Base-by-base conservation (phyloP, 2,113 vertebrate genomes). In the Muscicapa adusta region DNA sequence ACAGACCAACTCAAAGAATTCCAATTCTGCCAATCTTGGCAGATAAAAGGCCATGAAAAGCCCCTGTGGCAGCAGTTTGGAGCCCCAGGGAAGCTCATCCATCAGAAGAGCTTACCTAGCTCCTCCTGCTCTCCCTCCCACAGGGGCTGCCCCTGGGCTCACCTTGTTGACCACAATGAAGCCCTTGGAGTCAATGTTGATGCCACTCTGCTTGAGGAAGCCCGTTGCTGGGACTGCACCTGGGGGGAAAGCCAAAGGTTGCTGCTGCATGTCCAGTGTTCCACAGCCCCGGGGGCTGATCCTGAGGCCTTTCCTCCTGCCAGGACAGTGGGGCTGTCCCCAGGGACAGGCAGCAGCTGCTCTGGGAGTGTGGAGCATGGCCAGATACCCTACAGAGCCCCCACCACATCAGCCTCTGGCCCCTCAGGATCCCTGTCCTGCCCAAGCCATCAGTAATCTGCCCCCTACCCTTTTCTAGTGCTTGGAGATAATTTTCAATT, bases 111-210 rank as follows among this genome's bases (percentile, higher is more conserved):
- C 18, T 36, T 47, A 12, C 34, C 11, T 29, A 12, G 6, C 28
- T 50, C 23, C 42, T 63, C 43, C 40, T 56, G 43, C 33, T 50
- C 17, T 28, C 16, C 48, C n/a, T 43, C 20, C 8, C 1, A 5
- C 38, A 25, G 34, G 8, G 25, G 25, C 38, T 85, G 47, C 6
- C 40, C 47, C 71, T 33, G 4, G 4, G 29, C 74, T 94, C 94
- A 99, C 99, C 99, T 99, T 99, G 95, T 99, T 99, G 92, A 99
- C 99, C 10, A 98, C 97, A 9, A 99, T 98, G 96, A 99, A 99
- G 91, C 99, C 99, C 92, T 98, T 99, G 71, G 99, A 99, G 97
- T 99, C 99, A 23, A 99, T 97, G 92, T 98, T 97, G 88, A 99
- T 97, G 80, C 99, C 98, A 1, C 99, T 99, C 95, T 99, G 99